Conservation (phyloP, 2,113 vertebrate species). For the Phoenicopterus ruber region DNA sequence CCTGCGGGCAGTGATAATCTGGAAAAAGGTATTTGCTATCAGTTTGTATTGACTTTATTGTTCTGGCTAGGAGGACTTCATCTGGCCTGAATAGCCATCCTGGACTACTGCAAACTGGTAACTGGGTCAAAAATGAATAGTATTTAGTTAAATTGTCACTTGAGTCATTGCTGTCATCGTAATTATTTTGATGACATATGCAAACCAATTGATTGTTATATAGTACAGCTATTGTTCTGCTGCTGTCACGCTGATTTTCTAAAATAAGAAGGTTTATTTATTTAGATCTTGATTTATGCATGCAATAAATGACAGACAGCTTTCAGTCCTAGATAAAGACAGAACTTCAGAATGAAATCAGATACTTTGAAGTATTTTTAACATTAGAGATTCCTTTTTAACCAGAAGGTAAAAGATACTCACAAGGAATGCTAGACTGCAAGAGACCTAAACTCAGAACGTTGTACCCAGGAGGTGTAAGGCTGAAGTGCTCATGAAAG, state of each 20-base stretch:
- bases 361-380: not conserved
- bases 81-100: not conserved
- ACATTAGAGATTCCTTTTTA: not conserved
- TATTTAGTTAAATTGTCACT: not conserved
- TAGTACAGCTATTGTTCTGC: not conserved
- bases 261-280: not conserved
- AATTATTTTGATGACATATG: not conserved
- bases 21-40: not conserved
- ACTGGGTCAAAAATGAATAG: not conserved
- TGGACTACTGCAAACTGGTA: not conserved
- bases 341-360: not conserved
- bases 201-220: not conserved
- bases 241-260: not conserved
- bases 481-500: not conserved
- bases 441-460: not conserved
- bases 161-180: not conserved
- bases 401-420: not conserved
- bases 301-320: not conserved
- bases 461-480: not conserved
- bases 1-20: not conserved
- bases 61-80: not conserved
- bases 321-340: not conserved
- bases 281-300: not conserved
- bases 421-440: not conserved
- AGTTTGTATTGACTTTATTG: not conserved